Evolutionary conservation across 1,140 invertebrate genomes (phyloP).

Genomic region (Galleria mellonella): DNA sequence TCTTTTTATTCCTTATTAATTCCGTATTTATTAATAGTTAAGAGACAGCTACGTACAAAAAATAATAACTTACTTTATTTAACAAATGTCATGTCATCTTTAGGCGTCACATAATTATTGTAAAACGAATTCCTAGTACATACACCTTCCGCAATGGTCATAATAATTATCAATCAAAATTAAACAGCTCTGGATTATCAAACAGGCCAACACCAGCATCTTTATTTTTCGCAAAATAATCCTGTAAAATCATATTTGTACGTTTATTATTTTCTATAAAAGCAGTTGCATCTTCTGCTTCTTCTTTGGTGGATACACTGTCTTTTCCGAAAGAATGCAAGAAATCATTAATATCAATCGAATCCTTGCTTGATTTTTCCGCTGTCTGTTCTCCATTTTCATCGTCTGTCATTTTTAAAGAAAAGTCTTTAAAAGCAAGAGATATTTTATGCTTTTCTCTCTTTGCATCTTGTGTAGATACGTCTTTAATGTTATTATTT

Average conservation of each 20-base stretch:
- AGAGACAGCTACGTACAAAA: not conserved
- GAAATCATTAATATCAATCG: too few relatives aligned
- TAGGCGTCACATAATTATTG: not conserved
- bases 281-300: constrained; percentile 18
- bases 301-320: constrained; percentile 10
- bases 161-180: constrained; percentile 4
- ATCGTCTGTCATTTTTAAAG: not conserved
- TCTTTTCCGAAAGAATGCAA: constrained; percentile 4
- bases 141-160: too few relatives aligned
- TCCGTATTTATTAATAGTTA: not conserved
- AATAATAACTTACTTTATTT: not conserved
- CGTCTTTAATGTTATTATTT: not conserved
- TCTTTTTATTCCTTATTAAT: constrained; percentile 16
- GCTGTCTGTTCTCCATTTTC: too few relatives aligned
- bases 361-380: too few relatives aligned
- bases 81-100: not conserved
- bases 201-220: constrained; percentile 17
- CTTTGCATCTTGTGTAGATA: too few relatives aligned
- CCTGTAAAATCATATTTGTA: constrained; percentile 18
- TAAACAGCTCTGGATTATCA: constrained; percentile 14
- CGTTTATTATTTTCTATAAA: constrained; percentile 30
- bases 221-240: constrained; percentile 16
- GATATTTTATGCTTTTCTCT: not conserved
- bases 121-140: too few relatives aligned
- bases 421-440: not conserved